Evolutionary conservation across 2,888 invertebrate species (phyloP).

Genomic region (Polia nebulosa): DNA sequence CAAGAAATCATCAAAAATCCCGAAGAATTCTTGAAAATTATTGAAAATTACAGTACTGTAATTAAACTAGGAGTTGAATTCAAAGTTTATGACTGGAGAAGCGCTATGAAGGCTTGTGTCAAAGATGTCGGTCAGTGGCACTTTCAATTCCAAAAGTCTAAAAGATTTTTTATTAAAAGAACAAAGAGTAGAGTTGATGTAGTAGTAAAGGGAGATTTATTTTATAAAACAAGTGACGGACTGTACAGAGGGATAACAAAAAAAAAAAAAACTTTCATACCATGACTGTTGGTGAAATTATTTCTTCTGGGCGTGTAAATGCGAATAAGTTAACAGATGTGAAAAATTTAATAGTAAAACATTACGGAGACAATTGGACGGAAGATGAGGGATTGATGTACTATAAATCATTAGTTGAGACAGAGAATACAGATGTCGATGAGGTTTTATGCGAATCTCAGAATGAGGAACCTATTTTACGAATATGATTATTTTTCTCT

Average conservation of each 20-base stretch:
- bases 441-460: slow-evolving; percentile 15
- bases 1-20: slow-evolving; percentile 54
- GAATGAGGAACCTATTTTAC: slow-evolving; percentile 26
- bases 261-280: slow-evolving; percentile 33
- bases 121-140: slow-evolving; percentile 53
- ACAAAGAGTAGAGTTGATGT: slow-evolving; percentile 36
- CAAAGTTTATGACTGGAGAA: slow-evolving; percentile 56
- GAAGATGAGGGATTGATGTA: slow-evolving; percentile 33
- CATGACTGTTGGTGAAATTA: slow-evolving; percentile 31
- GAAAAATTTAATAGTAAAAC: slow-evolving; percentile 35
- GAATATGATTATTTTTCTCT: slow-evolving; percentile 22
- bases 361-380: slow-evolving; percentile 40
- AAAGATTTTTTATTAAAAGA: slow-evolving; percentile 39
- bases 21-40: slow-evolving; percentile 60
- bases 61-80: slow-evolving; percentile 40
- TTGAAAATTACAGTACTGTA: slow-evolving; percentile 47
- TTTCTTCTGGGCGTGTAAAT: slow-evolving; percentile 29
- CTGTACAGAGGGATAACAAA: slow-evolving; percentile 33
- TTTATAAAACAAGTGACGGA: slow-evolving; percentile 33
- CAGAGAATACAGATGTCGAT: slow-evolving; percentile 13
- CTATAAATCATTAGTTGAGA: slow-evolving; percentile 33
- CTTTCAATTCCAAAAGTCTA: slow-evolving; percentile 40
- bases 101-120: slow-evolving; percentile 41
- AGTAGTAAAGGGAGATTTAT: slow-evolving; percentile 37
- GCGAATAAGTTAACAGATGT: slow-evolving; percentile 37